These are phyloP conservation scores for Sarcoramphus papa DNA, from an alignment of 2,797 vertebrate genomes.

Conservation along the genomic window DNA sequence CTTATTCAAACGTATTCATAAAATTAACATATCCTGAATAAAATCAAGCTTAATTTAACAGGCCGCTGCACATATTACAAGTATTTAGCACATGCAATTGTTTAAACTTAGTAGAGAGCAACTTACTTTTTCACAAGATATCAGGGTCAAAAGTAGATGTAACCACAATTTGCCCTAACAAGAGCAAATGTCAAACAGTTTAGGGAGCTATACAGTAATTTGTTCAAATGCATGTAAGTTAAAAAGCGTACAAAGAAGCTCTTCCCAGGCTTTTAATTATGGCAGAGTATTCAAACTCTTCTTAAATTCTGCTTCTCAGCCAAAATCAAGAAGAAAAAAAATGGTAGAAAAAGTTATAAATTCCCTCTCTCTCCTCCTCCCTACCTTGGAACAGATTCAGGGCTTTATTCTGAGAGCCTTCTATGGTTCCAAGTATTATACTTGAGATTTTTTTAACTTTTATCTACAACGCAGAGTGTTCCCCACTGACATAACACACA, in stretches of 20 bases:
- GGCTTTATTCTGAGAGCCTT: background rate
- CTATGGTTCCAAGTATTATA: background rate
- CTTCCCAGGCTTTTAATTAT: constrained; percentile 5
- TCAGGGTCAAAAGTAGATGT: constrained; percentile 7
- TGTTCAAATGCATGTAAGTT: background rate
- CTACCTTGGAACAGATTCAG: background rate
- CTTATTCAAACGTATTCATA: constrained; percentile 28
- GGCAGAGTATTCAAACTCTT: background rate
- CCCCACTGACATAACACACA: background rate
- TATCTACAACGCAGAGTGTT: background rate
- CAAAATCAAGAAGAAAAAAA: background rate
- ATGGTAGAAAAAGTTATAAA: background rate
- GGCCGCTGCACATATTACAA: constrained; percentile 14
- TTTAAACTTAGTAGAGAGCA: background rate
- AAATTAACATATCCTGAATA: constrained; percentile 43
- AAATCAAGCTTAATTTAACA: constrained; percentile 53
- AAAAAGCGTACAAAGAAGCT: background rate
- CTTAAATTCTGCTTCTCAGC: background rate
- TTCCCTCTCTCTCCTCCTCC: background rate
- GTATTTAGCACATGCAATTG: background rate
- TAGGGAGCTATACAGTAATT: background rate
- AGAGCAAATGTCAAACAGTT: background rate
- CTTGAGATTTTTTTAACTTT: background rate
- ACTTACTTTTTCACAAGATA: constrained; percentile 6
- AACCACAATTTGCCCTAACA: background rate